These are phyloP conservation scores for Xiphias gladius DNA, from an alignment of 2,113 vertebrate genomes.

Conservation along the genomic window DNA sequence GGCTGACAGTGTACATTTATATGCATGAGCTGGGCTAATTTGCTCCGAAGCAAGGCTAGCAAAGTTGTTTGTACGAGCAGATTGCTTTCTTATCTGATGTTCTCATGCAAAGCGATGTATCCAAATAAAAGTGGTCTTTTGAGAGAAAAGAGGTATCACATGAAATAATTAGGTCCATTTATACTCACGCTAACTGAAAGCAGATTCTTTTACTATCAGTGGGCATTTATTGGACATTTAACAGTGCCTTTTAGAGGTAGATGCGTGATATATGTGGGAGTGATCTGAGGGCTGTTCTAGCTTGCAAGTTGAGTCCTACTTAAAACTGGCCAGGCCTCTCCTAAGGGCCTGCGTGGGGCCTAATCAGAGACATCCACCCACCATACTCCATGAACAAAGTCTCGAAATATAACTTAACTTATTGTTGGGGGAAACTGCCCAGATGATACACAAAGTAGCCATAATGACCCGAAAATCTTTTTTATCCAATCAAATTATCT, in stretches of 20 bases:
- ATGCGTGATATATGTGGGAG: neutral
- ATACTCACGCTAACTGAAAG: neutral
- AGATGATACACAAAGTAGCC: too few relatives aligned
- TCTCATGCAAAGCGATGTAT: conserved; percentile 26
- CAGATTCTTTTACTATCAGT: neutral
- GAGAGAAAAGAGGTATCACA: neutral
- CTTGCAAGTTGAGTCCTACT: neutral
- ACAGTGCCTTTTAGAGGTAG: neutral
- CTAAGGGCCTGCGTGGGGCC: neutral
- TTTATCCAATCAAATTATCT: too few relatives aligned
- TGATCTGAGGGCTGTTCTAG: neutral
- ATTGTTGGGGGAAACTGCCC: too few relatives aligned
- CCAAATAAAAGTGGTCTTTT: conserved; percentile 5
- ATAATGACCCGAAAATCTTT: too few relatives aligned
- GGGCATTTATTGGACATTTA: neutral
- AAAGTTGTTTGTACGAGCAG: conserved; percentile 27
- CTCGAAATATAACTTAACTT: too few relatives aligned
- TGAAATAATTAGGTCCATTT: conserved; percentile 20
- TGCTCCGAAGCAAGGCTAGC: conserved; percentile 9
- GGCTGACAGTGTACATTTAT: conserved; percentile 25
- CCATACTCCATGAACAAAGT: too few relatives aligned
- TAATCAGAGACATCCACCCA: too few relatives aligned
- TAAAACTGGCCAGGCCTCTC: neutral
- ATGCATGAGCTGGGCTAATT: conserved; percentile 49
- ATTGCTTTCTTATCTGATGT: conserved; percentile 30